Evolutionary conservation across 2,888 invertebrate genomes (phyloP), one percentile per base, ranked within the genome.

Genomic region (Elysia crispata): DNA sequence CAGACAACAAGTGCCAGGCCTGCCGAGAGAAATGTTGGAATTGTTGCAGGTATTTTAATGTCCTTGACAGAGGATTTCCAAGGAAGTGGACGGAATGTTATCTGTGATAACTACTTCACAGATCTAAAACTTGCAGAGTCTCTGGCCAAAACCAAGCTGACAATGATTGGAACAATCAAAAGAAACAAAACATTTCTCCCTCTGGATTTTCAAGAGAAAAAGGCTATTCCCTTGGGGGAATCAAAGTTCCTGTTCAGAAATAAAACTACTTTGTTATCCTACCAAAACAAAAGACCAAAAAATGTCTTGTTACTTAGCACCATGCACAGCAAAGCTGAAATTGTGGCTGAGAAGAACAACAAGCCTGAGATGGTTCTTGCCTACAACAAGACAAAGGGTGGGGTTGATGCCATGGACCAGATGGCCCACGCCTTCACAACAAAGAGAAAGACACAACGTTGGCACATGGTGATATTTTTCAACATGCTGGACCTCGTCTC

Each of bases 401-500:
- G n/a, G n/a, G n/a, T n/a, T n/a, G n/a, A n/a, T n/a, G n/a, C n/a
- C n/a, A n/a, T n/a, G n/a, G n/a, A n/a, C n/a, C n/a, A n/a, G n/a
- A n/a, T n/a, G n/a, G n/a, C n/a, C n/a, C n/a, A n/a, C n/a, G n/a
- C n/a, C n/a, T n/a, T n/a, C n/a, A n/a, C n/a, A n/a, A n/a, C n/a
- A 83, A 83, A 54, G 75, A 13, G 78, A 28, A 75, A 76, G 41
- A 82, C 67, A 50, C 81, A 81, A 64, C 41, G 81, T n/a, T 84
- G 85, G 84, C 83, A 77, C 6, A 54, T 83, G 69, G 82, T 79
- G 1, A 30, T 84, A n/a, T 84, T 81, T 50, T 79, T 62, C 62
- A 83, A 84, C 72, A 80, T 76, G n/a, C 18, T 84, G 23, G 83
- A 84, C 72, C 62, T 82, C 76, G 87, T 23, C 81, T 86, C 75